Percentiles rank a stretch among this genome's conserved stretches.
These are phyloP conservation scores for Holocentrus rufus DNA, from an alignment of 2,797 vertebrate species.

Conservation along the genomic window DNA sequence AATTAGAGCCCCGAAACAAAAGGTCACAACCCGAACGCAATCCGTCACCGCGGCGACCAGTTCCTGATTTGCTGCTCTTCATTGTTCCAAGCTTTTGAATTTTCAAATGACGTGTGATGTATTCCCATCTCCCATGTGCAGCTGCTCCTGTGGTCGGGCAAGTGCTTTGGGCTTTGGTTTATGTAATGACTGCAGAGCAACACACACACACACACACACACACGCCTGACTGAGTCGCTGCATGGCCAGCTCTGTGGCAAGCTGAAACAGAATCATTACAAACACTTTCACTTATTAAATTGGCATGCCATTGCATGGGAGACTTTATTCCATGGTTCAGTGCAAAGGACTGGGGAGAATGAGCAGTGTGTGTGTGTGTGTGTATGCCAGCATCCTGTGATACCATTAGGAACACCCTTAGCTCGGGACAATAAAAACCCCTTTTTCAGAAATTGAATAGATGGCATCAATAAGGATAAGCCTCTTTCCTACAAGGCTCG, in stretches of 20 bases:
- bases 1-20: constrained; percentile 26
- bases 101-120: constrained; percentile 63
- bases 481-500: not conserved
- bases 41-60: constrained; percentile 40
- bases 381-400: constrained; percentile 17
- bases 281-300: constrained; percentile 67
- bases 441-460: constrained; percentile 3
- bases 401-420: constrained; percentile 14
- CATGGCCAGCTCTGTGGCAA: constrained; percentile 58
- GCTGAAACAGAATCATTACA: constrained; percentile 67
- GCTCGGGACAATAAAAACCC: not conserved
- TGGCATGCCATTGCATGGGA: constrained; percentile 51
- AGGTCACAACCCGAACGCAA: constrained; percentile 45
- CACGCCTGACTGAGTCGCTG: constrained; percentile 60
- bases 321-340: constrained; percentile 54
- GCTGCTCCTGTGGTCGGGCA: constrained; percentile 71
- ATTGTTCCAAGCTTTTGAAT: constrained; percentile 56
- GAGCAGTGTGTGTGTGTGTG: not conserved
- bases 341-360: constrained; percentile 27
- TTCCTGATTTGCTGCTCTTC: constrained; percentile 37
- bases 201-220: constrained; percentile 37
- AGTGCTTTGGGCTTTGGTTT: constrained; percentile 74
- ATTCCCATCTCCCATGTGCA: constrained; percentile 73
- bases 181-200: constrained; percentile 76
- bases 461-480: not conserved